Conservation (phyloP, 1,140 invertebrate species). For the Tetramorium simillimum region DNA sequence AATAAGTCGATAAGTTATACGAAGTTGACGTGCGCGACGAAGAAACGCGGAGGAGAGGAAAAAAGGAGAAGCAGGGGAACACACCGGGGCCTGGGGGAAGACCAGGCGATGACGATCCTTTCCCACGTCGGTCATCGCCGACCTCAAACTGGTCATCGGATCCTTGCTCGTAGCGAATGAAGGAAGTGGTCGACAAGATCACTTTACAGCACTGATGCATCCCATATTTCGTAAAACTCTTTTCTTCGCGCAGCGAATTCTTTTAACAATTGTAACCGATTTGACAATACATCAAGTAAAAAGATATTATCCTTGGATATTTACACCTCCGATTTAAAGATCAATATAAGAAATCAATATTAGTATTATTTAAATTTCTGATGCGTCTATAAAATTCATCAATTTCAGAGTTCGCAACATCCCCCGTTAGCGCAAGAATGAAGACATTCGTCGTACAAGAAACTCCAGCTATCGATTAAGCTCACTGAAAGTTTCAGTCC, state of each 20-base stretch:
- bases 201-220: conserved; percentile 80
- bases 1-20: conserved; percentile 70
- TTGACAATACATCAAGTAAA: too few relatives aligned
- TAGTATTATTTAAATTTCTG: too few relatives aligned
- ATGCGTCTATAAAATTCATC: too few relatives aligned
- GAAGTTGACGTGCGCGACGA: conserved; percentile 29
- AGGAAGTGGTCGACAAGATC: conserved; percentile 85
- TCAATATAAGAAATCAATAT: too few relatives aligned
- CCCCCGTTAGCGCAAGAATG: neutral
- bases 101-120: conserved; percentile 80
- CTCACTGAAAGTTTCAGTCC: neutral
- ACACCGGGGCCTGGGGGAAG: conserved; percentile 50
- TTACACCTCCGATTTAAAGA: too few relatives aligned
- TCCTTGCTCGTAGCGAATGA: conserved; percentile 79
- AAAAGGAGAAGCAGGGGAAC: conserved; percentile 24
- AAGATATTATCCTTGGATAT: neutral
- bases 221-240: conserved; percentile 79
- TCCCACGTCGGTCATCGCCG: conserved; percentile 84
- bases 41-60: conserved; percentile 34
- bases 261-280: conserved; percentile 17
- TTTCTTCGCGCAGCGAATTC: conserved; percentile 55
- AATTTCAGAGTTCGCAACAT: neutral
- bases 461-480: neutral
- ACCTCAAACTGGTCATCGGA: conserved; percentile 85
- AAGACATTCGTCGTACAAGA: neutral